Evolutionary conservation across 1,140 invertebrate genomes (phyloP).

Genomic region (Aphaenogaster floridana): DNA sequence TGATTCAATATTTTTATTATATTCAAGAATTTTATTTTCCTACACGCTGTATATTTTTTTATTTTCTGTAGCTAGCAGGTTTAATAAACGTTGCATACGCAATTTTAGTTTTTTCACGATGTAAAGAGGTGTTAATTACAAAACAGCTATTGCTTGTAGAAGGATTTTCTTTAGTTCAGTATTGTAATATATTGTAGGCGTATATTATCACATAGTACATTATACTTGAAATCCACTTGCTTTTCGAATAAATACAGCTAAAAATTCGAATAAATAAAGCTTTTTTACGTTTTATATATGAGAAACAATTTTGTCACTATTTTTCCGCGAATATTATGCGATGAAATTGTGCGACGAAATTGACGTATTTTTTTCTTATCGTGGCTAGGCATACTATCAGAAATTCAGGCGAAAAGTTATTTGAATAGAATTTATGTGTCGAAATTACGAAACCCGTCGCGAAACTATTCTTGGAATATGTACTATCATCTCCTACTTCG

Average conservation of each 20-base stretch:
- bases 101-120: constrained; percentile 39
- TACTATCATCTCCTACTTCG: background rate
- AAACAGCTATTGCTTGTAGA: background rate
- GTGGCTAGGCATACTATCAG: background rate
- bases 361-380: constrained; percentile 20
- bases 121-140: constrained; percentile 9
- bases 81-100: background rate
- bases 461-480: constrained; percentile 45
- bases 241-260: background rate
- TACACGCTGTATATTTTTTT: background rate
- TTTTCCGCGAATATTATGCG: background rate
- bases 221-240: background rate
- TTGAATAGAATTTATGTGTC: constrained; percentile 26
- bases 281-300: background rate
- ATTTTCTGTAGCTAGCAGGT: constrained; percentile 13
- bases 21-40: constrained; percentile 38
- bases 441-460: constrained; percentile 21
- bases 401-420: constrained; percentile 3
- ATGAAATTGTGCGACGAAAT: background rate
- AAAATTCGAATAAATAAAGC: no score
- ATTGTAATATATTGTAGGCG: background rate
- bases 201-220: background rate
- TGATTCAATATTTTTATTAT: constrained; percentile 25
- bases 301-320: constrained; percentile 9
- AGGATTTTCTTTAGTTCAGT: background rate